These are phyloP conservation scores for Coptotermes formosanus DNA, from an alignment of 1,140 invertebrate species.

Conservation along the genomic window DNA sequence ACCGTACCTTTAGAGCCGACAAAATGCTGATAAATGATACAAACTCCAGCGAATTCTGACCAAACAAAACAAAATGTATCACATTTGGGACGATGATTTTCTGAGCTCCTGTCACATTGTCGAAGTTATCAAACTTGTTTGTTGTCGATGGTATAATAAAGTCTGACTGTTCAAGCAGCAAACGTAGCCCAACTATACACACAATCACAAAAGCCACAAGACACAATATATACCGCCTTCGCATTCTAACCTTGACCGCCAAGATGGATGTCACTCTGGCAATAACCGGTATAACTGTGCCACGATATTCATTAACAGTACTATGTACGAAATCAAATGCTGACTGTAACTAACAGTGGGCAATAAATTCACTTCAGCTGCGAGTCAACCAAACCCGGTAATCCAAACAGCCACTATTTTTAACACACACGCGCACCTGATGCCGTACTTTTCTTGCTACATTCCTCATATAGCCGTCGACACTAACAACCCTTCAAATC, in stretches of 20 bases:
- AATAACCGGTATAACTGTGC: too few relatives aligned
- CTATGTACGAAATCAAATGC: too few relatives aligned
- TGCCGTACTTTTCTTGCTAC: too few relatives aligned
- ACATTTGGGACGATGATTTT: conserved; percentile 40
- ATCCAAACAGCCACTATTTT: too few relatives aligned
- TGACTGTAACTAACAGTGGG: too few relatives aligned
- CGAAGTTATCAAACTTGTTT: conserved; percentile 34
- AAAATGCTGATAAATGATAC: conserved; percentile 40
- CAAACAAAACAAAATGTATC: conserved; percentile 43
- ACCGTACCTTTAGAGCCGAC: conserved; percentile 39
- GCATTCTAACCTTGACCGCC: background rate
- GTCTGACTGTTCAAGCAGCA: background rate
- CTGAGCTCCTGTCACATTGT: conserved; percentile 37
- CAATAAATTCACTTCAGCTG: too few relatives aligned
- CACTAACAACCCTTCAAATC: too few relatives aligned
- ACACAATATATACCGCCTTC: background rate
- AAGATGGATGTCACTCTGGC: too few relatives aligned
- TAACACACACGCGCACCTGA: too few relatives aligned
- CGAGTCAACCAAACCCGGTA: too few relatives aligned
- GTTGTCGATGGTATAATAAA: background rate
- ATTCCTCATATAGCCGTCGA: too few relatives aligned
- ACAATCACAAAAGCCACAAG: background rate
- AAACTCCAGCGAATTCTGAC: conserved; percentile 39
- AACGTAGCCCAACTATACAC: background rate
- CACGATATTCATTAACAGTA: too few relatives aligned